Conservation (phyloP, 2,888 invertebrate species). For the Epinotia nisella region DNA sequence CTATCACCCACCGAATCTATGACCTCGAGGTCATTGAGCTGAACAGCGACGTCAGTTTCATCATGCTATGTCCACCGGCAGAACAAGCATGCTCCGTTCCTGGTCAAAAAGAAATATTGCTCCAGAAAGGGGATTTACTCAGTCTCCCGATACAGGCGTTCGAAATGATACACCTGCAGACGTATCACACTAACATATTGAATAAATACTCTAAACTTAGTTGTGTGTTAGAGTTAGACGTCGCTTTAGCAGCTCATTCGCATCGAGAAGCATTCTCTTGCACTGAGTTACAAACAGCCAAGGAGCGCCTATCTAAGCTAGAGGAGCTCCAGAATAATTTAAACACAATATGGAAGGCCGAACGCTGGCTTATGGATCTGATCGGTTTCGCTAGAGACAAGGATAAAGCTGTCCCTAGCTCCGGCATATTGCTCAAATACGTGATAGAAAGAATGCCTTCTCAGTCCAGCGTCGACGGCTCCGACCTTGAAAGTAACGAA, state of each 20-base stretch:
- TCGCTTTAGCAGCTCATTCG: slow-evolving; percentile 95
- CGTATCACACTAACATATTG: slow-evolving; percentile 96
- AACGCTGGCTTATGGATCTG: slow-evolving; percentile 98
- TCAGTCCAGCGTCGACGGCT: slow-evolving; percentile 61
- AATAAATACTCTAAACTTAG: slow-evolving; percentile 96
- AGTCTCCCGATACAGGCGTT: slow-evolving; percentile 97
- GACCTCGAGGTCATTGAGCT: slow-evolving; percentile 97
- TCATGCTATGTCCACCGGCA: slow-evolving; percentile 96
- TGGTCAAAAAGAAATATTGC: slow-evolving; percentile 92
- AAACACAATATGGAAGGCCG: slow-evolving; percentile 96
- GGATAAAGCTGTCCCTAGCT: slow-evolving; percentile 74
- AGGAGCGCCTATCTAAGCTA: slow-evolving; percentile 92
- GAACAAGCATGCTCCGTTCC: slow-evolving; percentile 97
- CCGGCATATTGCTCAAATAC: slow-evolving; percentile 79
- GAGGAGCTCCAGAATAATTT: slow-evolving; percentile 94
- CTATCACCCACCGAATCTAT: slow-evolving; percentile 92
- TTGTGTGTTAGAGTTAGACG: slow-evolving; percentile 96
- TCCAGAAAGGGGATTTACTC: slow-evolving; percentile 93
- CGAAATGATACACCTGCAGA: slow-evolving; percentile 97
- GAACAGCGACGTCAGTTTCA: slow-evolving; percentile 94
- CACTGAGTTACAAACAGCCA: slow-evolving; percentile 93
- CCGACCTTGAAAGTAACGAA: slow-evolving; percentile 75
- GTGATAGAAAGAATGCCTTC: slow-evolving; percentile 71
- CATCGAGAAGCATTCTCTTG: slow-evolving; percentile 98
- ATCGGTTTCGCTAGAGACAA: slow-evolving; percentile 96